Percentiles rank a stretch among this genome's conserved stretches.
Evolutionary conservation across 1,140 invertebrate species (phyloP).

Genomic region (Meloidogyne floridensis): DNA sequence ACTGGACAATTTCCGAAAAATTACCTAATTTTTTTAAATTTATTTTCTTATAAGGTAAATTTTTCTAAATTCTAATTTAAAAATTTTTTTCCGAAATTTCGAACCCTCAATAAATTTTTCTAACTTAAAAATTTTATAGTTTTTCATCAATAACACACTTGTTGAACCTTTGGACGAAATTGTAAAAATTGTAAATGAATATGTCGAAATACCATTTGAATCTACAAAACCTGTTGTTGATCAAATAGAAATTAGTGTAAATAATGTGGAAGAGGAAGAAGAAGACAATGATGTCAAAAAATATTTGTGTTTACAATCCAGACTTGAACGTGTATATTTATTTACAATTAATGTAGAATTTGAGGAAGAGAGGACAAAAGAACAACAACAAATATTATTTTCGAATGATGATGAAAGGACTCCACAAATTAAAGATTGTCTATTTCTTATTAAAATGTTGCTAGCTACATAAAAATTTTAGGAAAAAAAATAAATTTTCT

Average conservation of each 20-base stretch:
- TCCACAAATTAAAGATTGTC: not conserved
- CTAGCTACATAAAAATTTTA: not conserved
- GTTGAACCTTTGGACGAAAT: not conserved
- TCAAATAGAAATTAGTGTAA: not conserved
- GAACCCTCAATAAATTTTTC: no score
- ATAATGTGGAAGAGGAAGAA: not conserved
- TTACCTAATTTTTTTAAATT: no score
- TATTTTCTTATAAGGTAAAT: no score
- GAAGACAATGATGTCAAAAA: not conserved
- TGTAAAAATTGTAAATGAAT: not conserved
- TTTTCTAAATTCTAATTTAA: no score
- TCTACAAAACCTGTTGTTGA: not conserved
- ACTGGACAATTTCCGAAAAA: no score
- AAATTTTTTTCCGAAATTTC: no score
- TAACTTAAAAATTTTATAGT: not conserved
- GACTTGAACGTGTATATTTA: not conserved
- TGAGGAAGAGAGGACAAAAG: not conserved
- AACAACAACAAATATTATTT: not conserved
- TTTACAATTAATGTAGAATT: not conserved
- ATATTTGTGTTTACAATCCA: not conserved
- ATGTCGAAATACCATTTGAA: not conserved
- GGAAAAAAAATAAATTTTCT: no score
- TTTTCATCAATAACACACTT: not conserved
- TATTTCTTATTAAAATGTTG: slow-evolving; percentile 1
- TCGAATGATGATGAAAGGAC: not conserved